Evolutionary conservation across 2,113 vertebrate species (phyloP), one percentile per base, ranked within the genome.

Genomic region (Sigmodon hispidus): DNA sequence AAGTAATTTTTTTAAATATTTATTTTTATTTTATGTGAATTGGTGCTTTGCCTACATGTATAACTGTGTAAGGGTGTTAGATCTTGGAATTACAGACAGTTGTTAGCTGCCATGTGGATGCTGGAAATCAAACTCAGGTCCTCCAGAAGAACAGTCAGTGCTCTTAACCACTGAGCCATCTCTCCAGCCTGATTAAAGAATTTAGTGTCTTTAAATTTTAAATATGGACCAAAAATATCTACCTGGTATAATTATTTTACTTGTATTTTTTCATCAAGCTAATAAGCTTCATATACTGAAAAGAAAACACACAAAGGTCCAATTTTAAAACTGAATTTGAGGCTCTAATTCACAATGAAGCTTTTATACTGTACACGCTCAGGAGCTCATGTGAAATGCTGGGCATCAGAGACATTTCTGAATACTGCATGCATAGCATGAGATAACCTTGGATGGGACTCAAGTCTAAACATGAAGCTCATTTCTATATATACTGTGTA

Each of bases 171-270:
- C n/a, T n/a, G n/a, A n/a, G n/a, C n/a, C n/a, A n/a, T n/a, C n/a
- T n/a, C n/a, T n/a, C n/a, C n/a, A n/a, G n/a, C n/a, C n/a, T n/a
- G n/a, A n/a, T n/a, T n/a, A n/a, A n/a, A n/a, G n/a, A n/a, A n/a
- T 73, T 77, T 40, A 84, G 17, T 79, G 48, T 89, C 36, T 88
- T 96, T 89, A 92, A 26, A 94, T 79, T 94, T 90, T 88, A 95
- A 94, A 59, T 65, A 88, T 40, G 50, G 43, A 87, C 57, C 57
- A 87, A 93, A 61, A 84, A 80, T 21, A 4, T 9, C 63, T 24
- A 70, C 2, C 22, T 29, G 22, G 81, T 5, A 50, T 17, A 94
- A 52, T 21, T 87, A 52, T 29, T 88, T 94, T 79, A 86, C 69
- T 89, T 93, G n/a, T 84, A 45, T 67, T 89, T 87, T 43, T 83